phyloP scores from a whole-genome alignment of 92 coral and sea anemone genomes.

The Siderastrea siderea region DNA sequence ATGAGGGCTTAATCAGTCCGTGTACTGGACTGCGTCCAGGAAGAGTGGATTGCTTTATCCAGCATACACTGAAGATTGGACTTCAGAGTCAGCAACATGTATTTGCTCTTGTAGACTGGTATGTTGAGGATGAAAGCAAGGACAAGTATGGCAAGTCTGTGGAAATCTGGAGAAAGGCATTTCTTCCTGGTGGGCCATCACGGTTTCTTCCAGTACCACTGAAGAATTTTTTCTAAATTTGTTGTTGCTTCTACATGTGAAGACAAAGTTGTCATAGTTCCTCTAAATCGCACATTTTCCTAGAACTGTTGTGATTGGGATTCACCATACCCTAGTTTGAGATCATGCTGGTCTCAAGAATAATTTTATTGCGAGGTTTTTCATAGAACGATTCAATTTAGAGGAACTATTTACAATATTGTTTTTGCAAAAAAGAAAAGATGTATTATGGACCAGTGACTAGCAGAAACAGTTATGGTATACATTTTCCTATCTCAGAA shows the following conservation, averaged over 20 bases:
- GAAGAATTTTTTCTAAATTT: slow-evolving; percentile 5
- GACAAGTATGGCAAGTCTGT: slow-evolving; percentile 46
- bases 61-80: slow-evolving; percentile 31
- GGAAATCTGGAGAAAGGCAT: slow-evolving; percentile 34
- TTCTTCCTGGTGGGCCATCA: slow-evolving; percentile 14
- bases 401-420: too few relatives aligned
- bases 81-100: slow-evolving; percentile 20
- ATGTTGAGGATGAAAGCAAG: slow-evolving; percentile 34
- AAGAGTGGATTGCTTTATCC: slow-evolving; percentile 47
- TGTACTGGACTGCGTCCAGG: slow-evolving; percentile 53
- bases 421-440: too few relatives aligned
- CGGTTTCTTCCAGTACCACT: slow-evolving; percentile 11
- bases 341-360: too few relatives aligned
- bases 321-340: too few relatives aligned
- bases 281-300: slow-evolving; percentile 13
- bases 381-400: too few relatives aligned
- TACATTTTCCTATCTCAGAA: too few relatives aligned
- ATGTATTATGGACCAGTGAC: too few relatives aligned
- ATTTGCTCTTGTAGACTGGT: slow-evolving; percentile 57
- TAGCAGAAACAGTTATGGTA: too few relatives aligned
- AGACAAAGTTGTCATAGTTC: not conserved
- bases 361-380: too few relatives aligned
- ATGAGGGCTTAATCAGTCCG: slow-evolving; percentile 38
- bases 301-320: not conserved
- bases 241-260: slow-evolving; percentile 13